These are phyloP conservation scores for Cichlasoma orientale DNA, from an alignment of 2,797 vertebrate genomes.

Conservation along the genomic window DNA sequence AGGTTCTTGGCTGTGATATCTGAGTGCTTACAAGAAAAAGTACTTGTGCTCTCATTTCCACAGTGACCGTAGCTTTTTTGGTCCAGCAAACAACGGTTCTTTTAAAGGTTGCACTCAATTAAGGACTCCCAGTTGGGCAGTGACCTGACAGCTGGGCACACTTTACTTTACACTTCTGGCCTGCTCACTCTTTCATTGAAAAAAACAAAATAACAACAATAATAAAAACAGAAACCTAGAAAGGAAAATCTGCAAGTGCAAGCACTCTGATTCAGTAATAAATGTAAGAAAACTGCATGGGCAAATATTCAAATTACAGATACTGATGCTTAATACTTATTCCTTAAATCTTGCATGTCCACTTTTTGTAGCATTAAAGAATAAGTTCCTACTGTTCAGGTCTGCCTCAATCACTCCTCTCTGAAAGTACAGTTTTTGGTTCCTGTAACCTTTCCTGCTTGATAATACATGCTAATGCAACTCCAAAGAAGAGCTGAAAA, in stretches of 20 bases:
- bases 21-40: slow-evolving; percentile 48
- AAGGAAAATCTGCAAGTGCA: background rate
- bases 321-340: background rate
- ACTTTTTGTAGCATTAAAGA: background rate
- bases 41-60: slow-evolving; percentile 43
- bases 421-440: background rate
- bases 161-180: slow-evolving; percentile 49
- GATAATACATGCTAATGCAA: background rate
- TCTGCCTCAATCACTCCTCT: background rate
- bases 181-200: slow-evolving; percentile 1
- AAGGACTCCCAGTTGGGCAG: slow-evolving; percentile 48
- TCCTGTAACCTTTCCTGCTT: background rate
- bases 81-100: slow-evolving; percentile 50
- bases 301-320: background rate
- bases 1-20: slow-evolving; percentile 39
- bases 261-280: background rate
- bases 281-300: background rate
- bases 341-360: background rate
- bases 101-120: slow-evolving; percentile 58
- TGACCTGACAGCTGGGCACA: slow-evolving; percentile 45
- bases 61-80: slow-evolving; percentile 34
- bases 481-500: background rate
- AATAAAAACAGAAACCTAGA: slow-evolving; percentile 24
- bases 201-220: slow-evolving; percentile 12
- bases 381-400: background rate